A percentile compares a stretch with the other conserved stretches of the same genome.
Evolutionary conservation across 2,113 vertebrate species (phyloP).

Genomic region (Crotalus tigris): DNA sequence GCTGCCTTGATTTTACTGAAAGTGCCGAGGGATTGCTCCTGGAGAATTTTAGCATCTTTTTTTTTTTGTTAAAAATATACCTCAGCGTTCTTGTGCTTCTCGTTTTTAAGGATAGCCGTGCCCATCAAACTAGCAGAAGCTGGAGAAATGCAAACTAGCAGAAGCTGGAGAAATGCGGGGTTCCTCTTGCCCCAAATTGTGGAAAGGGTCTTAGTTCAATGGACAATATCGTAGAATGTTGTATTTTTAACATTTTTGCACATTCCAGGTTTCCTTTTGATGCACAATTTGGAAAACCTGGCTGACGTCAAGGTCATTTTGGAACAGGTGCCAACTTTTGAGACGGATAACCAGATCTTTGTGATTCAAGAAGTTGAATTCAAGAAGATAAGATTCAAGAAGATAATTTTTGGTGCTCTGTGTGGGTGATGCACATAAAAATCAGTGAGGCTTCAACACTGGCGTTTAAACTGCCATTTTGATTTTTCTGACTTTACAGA

Average conservation of each 20-base stretch:
- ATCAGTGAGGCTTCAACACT: not conserved
- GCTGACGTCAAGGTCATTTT: not conserved
- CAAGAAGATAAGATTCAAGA: not conserved
- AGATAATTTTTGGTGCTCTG: not conserved
- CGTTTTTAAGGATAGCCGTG: fast-evolving
- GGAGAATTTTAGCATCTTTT: not conserved
- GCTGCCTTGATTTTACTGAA: not conserved
- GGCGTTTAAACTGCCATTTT: not conserved
- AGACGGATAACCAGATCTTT: not conserved
- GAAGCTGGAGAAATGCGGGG: not conserved
- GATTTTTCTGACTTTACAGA: not conserved
- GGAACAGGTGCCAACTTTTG: not conserved
- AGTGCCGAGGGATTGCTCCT: not conserved
- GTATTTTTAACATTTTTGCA: not conserved
- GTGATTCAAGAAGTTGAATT: not conserved
- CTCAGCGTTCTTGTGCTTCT: not conserved
- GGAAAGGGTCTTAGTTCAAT: not conserved
- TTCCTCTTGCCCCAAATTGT: not conserved
- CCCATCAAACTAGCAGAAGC: not conserved
- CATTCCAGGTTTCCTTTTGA: not conserved
- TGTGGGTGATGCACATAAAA: not conserved
- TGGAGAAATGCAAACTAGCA: not conserved
- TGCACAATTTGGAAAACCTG: not conserved
- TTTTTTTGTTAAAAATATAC: not conserved
- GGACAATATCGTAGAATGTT: not conserved